These are phyloP conservation scores for Tenodera sinensis DNA, from an alignment of 2,888 invertebrate species.

Conservation along the genomic window DNA sequence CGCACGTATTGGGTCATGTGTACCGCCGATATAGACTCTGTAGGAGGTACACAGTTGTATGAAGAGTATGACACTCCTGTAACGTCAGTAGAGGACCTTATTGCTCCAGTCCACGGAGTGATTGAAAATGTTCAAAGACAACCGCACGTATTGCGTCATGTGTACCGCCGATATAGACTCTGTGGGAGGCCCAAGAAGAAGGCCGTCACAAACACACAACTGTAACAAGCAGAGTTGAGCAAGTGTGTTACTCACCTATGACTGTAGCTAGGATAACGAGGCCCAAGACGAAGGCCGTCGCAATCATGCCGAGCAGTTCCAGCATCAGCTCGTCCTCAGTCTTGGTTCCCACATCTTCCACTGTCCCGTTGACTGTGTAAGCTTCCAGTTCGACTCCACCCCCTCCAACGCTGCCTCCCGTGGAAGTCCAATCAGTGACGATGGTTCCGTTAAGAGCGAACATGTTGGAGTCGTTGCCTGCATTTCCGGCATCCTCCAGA, in stretches of 20 bases:
- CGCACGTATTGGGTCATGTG: no score
- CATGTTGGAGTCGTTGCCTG: background rate
- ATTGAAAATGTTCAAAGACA: no score
- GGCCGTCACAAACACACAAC: no score
- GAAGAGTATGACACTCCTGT: no score
- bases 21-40: no score
- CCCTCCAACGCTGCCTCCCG: background rate
- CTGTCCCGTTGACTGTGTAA: background rate
- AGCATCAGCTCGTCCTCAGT: constrained; percentile 40
- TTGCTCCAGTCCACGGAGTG: no score
- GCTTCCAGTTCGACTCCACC: constrained; percentile 2
- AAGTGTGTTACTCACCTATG: constrained; percentile 31
- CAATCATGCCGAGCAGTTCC: constrained; percentile 35
- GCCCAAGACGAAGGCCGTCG: constrained; percentile 49
- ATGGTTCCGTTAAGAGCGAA: background rate
- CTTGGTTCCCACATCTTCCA: background rate
- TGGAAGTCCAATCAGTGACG: background rate
- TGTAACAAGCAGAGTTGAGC: no score
- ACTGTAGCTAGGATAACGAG: constrained; percentile 33
- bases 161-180: no score
- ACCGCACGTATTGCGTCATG: no score
- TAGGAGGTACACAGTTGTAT: no score
- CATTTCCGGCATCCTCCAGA: background rate
- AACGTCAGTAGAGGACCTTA: no score
- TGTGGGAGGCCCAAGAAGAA: no score